Base-by-base conservation (phyloP, 2,797 vertebrate genomes). In the Arctocebus calabarensis region DNA sequence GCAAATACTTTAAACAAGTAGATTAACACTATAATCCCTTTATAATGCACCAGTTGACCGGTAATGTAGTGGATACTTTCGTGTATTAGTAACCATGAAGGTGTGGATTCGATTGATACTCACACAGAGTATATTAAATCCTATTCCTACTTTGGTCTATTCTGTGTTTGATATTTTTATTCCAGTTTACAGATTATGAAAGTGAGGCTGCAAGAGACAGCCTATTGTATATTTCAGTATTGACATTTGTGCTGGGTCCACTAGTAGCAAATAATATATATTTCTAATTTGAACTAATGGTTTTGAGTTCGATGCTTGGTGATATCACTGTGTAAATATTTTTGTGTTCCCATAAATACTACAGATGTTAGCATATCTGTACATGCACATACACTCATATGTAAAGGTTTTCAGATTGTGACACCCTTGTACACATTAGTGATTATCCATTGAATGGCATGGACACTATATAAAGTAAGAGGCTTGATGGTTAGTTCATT, bases 1-100 rank as follows among this genome's bases (percentile, higher is more conserved):
- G 22, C 34, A 94, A 43, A 92, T 84, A 74, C 70, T 87, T 78
- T 86, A 91, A 89, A 27, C 9, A 87, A 66, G 29, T 84, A 88
- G 11, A 89, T 83, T 43, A 91, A 66, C 43, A 52, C 6, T 40
- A 20, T 61, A 82, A 81, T 85, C 20, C n/a, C 37, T 73, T 85
- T 59, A 52, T 71, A 75, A 74, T 79, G 13, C n/a, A 89, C 57
- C 2, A 48, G n/a, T 89, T 88, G 73, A 29, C 6, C 52, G 4
- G 27, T 48, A 73, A 55, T 66, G 59, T 17, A 77, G 1, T 85
- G 29, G 14, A 45, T 75, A 48, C 23, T 70, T 37, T 73, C 89
- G 61, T 59, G 43, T 66, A n/a, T 70, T 9, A 48, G 37, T 55
- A 55, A 14, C 23, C 29, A 34, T 88, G 9, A 85, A 93, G 75